phyloP scores from a whole-genome alignment of 2,113 vertebrate species.

The Capreolus pygargus region DNA sequence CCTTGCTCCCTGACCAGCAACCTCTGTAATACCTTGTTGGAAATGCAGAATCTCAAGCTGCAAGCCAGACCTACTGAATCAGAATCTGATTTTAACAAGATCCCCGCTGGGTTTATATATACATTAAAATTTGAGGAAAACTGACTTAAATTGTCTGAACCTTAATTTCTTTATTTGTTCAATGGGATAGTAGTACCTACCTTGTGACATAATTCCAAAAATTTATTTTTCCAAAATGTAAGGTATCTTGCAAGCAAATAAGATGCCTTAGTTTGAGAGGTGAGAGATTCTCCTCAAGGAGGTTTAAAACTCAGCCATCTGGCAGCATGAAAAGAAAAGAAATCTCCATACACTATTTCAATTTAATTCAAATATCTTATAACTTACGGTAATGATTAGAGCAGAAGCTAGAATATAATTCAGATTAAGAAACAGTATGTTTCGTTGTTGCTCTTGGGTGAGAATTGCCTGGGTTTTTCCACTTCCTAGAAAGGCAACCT shows the following conservation, averaged over 20 bases:
- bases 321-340: background rate
- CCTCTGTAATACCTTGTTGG: background rate
- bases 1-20: background rate
- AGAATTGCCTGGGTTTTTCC: background rate
- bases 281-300: slow-evolving; percentile 21
- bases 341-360: background rate
- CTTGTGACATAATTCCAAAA: background rate
- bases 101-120: background rate
- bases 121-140: background rate
- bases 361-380: background rate
- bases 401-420: background rate
- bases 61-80: background rate
- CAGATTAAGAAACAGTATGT: background rate
- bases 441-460: background rate
- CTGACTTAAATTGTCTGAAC: background rate
- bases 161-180: slow-evolving; percentile 9
- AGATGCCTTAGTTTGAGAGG: background rate
- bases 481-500: background rate
- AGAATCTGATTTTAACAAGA: background rate
- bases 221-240: background rate
- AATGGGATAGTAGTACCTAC: background rate
- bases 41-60: background rate
- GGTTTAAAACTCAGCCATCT: background rate
- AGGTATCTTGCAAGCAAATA: background rate
- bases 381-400: background rate